A percentile compares a stretch with the other conserved stretches of the same genome.
Conservation (phyloP, 1,140 invertebrate genomes). For the Coelopa frigida region DNA sequence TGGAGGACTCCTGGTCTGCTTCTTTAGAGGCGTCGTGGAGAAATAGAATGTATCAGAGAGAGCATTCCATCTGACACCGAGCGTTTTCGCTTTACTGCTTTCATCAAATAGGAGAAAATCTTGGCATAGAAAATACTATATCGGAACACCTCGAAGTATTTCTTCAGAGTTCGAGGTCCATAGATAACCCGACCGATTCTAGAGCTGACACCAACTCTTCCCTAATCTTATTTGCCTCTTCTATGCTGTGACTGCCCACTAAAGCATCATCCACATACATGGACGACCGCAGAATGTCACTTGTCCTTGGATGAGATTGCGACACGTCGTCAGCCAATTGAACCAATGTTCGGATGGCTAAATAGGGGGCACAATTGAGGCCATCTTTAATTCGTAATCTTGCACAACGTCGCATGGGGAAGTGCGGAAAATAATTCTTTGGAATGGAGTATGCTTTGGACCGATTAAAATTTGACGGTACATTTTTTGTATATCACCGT, state of each 20-base stretch:
- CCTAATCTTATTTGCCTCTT: neutral
- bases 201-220: no score
- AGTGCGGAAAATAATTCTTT: slow-evolving; percentile 4
- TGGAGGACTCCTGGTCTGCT: no score
- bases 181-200: no score
- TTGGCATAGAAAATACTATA: no score
- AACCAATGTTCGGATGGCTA: slow-evolving; percentile 1
- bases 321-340: slow-evolving; percentile 1
- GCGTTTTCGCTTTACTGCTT: no score
- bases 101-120: no score
- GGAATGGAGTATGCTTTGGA: neutral
- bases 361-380: slow-evolving; percentile 1
- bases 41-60: no score
- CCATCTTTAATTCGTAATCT: neutral
- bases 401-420: no score
- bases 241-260: neutral
- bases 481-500: slow-evolving; percentile 7
- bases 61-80: no score
- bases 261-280: slow-evolving; percentile 8
- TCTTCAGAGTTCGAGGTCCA: no score
- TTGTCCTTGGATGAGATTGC: neutral
- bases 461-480: slow-evolving; percentile 8
- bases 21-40: no score
- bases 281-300: neutral
- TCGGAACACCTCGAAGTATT: no score